Evolutionary conservation across 2,888 invertebrate genomes (phyloP).

Genomic region (Peribatodes rhomboidaria): DNA sequence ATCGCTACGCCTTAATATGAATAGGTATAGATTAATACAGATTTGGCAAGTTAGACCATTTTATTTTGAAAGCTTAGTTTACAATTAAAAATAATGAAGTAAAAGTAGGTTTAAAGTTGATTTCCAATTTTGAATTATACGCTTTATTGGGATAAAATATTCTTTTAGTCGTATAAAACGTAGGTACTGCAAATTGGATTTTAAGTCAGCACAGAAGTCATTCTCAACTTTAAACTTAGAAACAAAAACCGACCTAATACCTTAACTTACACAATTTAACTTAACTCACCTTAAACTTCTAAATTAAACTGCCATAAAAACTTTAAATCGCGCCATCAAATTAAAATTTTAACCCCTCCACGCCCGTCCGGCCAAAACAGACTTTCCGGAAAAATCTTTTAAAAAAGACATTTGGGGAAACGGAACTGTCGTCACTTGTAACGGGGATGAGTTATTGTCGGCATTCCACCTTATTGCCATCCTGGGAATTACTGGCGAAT

Average conservation of each 20-base stretch:
- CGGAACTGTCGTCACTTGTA: conserved; percentile 39
- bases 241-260: conserved; percentile 2
- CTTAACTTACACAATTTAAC: conserved; percentile 19
- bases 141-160: no score
- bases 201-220: background rate
- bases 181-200: no score
- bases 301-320: conserved; percentile 30
- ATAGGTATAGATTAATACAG: no score
- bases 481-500: conserved; percentile 46
- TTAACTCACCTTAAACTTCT: conserved; percentile 25
- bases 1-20: no score
- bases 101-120: no score
- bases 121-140: no score
- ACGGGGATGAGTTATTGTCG: conserved; percentile 45
- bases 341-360: conserved; percentile 28
- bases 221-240: background rate
- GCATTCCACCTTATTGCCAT: conserved; percentile 45
- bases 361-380: conserved; percentile 12
- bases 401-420: conserved; percentile 45
- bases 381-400: conserved; percentile 34
- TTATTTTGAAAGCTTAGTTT: no score
- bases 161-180: no score
- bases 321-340: conserved; percentile 33
- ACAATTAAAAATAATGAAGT: no score
- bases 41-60: no score